Evolutionary conservation across 2,888 invertebrate genomes (phyloP), one percentile per base, ranked within the genome.

Genomic region (Phalera bucephala): DNA sequence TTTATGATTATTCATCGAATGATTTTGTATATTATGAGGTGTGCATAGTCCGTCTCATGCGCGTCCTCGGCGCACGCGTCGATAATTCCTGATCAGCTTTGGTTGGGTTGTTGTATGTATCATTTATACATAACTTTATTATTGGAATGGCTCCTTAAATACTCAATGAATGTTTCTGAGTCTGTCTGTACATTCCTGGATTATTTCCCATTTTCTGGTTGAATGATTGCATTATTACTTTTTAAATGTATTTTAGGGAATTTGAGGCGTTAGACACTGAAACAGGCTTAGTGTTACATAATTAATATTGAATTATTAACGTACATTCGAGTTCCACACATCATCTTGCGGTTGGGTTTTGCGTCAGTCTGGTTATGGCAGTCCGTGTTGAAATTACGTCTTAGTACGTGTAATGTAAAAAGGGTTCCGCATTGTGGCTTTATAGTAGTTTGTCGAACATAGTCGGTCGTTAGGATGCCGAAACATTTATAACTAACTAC

Each of bases 221-320:
- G 12, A 25, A 12, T n/a, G n/a, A n/a, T 12, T 12, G 5, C 11
- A 12, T 25, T 2, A 4, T 25, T 12, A 25, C 10, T 12, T 12
- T 8, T 8, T 6, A 3, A 23, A 11, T 27, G 12, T 2, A 15
- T n/a, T n/a, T 28, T 15, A 28, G 28, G 28, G 6, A 22, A 5
- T 14, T 23, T 2, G 37, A 31, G 40, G 48, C 53, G 61, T 56
- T 59, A 47, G 53, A 66, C 80, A 80, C 81, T 82, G 83, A 79
- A 81, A 79, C 84, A 81, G 83, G 83, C 80, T 80, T 65, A 48
- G 45, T 50, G 40, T 54, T 40, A 49, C 41, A 48, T 40, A 52
- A 30, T 38, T 44, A 23, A 41, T 36, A 17, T 3, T 17, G 5
- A 35, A 45, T 36, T 25, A 46, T 38, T 43, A 34, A 48, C 42